A percentile compares a stretch with the other conserved stretches of the same genome.
These are phyloP conservation scores for Tenebrosternarchus preto DNA, from an alignment of 2,113 vertebrate genomes.

Conservation along the genomic window DNA sequence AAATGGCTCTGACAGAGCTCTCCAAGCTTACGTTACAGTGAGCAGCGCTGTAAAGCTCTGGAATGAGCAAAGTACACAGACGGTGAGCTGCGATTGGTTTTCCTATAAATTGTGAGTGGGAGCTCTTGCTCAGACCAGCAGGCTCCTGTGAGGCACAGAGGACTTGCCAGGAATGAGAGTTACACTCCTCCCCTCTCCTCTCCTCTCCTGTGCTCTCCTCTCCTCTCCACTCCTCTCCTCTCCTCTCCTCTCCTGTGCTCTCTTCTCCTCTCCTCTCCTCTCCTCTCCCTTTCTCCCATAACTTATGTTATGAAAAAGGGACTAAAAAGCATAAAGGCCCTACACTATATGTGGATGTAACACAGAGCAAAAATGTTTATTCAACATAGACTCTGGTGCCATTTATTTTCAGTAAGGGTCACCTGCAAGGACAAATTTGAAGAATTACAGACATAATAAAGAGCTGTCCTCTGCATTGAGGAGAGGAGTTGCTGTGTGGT, in stretches of 20 bases:
- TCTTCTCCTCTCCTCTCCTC: neutral
- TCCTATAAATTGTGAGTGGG: conserved; percentile 60
- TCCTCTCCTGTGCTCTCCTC: neutral
- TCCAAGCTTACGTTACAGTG: conserved; percentile 57
- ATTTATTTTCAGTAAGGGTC: neutral
- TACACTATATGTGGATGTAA: neutral
- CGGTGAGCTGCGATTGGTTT: conserved; percentile 54
- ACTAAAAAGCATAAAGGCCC: neutral
- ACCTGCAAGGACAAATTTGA: neutral
- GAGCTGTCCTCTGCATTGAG: neutral
- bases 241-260: too few relatives aligned
- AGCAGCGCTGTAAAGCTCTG: conserved; percentile 56
- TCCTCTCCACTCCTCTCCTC: too few relatives aligned
- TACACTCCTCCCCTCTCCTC: conserved; percentile 22
- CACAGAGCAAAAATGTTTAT: neutral
- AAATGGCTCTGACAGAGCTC: conserved; percentile 50
- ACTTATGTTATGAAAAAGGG: too few relatives aligned
- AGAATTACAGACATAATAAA: neutral
- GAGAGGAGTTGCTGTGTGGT: neutral
- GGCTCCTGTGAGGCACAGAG: conserved; percentile 42
- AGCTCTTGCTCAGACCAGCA: conserved; percentile 53
- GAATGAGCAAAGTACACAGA: conserved; percentile 62
- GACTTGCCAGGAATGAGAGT: conserved; percentile 50
- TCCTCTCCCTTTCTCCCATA: neutral
- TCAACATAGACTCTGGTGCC: neutral